Conservation (phyloP, 2,888 invertebrate genomes). For the Dascillus cervinus region DNA sequence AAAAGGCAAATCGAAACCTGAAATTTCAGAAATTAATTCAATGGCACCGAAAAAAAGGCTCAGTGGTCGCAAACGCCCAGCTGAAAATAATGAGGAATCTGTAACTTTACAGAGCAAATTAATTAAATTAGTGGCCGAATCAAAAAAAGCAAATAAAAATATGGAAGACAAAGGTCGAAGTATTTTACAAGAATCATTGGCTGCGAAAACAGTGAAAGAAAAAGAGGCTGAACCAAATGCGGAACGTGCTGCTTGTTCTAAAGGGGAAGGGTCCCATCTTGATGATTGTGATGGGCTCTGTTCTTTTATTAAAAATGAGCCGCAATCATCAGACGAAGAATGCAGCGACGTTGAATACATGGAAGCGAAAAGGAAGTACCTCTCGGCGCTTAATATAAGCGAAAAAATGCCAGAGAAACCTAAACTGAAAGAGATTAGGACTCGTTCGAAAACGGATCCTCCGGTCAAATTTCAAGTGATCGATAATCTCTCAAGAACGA, state of each 20-base stretch:
- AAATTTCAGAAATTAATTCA: constrained; percentile 4
- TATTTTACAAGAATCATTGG: background rate
- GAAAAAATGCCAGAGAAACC: constrained; percentile 27
- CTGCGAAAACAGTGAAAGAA: background rate
- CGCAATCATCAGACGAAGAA: constrained; percentile 29
- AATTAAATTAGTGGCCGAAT: background rate
- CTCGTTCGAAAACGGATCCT: constrained; percentile 33
- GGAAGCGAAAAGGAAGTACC: constrained; percentile 31
- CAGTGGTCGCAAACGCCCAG: constrained; percentile 9
- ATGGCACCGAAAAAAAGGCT: background rate
- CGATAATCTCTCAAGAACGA: constrained; percentile 20
- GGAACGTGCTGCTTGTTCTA: background rate
- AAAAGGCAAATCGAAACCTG: no score
- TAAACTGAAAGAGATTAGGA: constrained; percentile 28
- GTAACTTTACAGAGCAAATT: background rate
- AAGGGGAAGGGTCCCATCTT: background rate
- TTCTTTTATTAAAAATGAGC: constrained; percentile 35
- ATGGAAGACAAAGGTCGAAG: background rate
- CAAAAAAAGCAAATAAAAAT: background rate
- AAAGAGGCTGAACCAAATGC: background rate
- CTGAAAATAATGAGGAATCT: constrained; percentile 11
- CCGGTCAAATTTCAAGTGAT: constrained; percentile 15
- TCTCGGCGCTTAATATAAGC: constrained; percentile 35
- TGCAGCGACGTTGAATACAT: constrained; percentile 25
- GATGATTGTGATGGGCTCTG: constrained; percentile 2